These are phyloP conservation scores for Hirundichthys speculiger DNA, from an alignment of 2,113 vertebrate genomes.

Conservation along the genomic window DNA sequence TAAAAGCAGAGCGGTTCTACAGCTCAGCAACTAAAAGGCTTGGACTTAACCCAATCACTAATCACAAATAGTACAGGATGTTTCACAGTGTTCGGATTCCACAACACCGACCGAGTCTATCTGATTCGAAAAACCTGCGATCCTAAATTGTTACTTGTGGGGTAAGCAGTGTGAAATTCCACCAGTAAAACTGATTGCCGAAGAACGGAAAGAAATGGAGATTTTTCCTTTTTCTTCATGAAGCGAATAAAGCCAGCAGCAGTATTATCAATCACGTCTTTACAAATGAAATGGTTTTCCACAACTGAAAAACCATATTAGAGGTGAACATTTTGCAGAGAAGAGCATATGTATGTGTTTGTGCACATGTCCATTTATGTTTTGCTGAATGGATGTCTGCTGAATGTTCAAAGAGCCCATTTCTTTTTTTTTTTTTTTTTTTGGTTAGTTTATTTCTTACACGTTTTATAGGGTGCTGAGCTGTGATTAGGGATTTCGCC, in stretches of 20 bases:
- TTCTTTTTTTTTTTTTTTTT: conserved; percentile 26
- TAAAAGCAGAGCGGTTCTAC: conserved; percentile 63
- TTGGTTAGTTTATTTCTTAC: conserved; percentile 45
- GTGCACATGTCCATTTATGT: background rate
- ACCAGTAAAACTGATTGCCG: conserved; percentile 64
- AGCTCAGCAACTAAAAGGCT: conserved; percentile 48
- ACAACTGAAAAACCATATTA: conserved; percentile 74
- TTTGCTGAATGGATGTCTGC: background rate
- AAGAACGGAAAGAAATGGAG: conserved; percentile 37
- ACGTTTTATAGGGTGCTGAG: conserved; percentile 50
- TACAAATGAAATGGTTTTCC: conserved; percentile 51
- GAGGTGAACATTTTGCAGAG: conserved; percentile 42
- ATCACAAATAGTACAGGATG: conserved; percentile 6
- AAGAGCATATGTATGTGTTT: conserved; percentile 20
- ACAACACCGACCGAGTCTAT: no score
- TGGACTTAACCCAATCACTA: conserved; percentile 52
- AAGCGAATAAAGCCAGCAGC: conserved; percentile 68
- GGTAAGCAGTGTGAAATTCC: conserved; percentile 37
- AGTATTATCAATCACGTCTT: conserved; percentile 66
- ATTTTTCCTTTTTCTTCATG: conserved; percentile 30
- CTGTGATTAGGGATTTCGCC: conserved; percentile 52
- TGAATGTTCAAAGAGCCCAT: conserved; percentile 26
- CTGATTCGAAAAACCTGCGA: no score
- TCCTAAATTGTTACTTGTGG: no score
- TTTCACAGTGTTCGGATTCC: no score